Conservation (phyloP, 2,113 vertebrate species). For the Mus pahari region DNA sequence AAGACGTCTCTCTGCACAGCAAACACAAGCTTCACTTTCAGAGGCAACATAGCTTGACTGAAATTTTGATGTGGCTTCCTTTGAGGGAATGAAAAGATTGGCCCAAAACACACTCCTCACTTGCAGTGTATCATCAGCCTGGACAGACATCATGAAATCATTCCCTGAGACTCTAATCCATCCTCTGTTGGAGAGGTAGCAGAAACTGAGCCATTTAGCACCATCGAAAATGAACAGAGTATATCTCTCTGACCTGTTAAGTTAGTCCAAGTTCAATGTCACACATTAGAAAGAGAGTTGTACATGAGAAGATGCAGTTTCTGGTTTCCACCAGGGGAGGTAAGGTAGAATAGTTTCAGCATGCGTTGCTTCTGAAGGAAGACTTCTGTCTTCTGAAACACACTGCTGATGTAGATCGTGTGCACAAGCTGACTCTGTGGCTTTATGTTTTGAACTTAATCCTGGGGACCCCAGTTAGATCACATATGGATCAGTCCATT, state of each 20-base stretch:
- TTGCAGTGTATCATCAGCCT: background rate
- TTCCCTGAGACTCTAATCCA: background rate
- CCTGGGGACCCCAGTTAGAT: too few relatives aligned
- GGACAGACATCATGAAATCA: background rate
- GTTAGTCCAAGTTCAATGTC: background rate
- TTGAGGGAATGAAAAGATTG: background rate
- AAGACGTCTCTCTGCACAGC: background rate
- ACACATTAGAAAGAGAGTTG: too few relatives aligned
- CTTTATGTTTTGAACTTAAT: background rate
- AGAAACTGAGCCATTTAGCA: background rate
- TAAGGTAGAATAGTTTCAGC: background rate
- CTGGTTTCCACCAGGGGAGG: background rate
- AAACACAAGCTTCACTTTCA: background rate
- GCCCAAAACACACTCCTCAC: background rate
- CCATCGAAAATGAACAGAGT: too few relatives aligned
- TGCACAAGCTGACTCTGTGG: background rate
- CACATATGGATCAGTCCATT: background rate
- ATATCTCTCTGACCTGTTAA: accelerated
- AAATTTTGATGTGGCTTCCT: background rate
- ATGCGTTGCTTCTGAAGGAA: accelerated
- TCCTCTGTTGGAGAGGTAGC: background rate
- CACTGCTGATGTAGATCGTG: too few relatives aligned
- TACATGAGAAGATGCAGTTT: too few relatives aligned
- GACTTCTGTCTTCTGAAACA: background rate
- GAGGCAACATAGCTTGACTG: background rate